Evolutionary conservation across 2,113 vertebrate species (phyloP).

Genomic region (Heterotilapia buettikoferi): DNA sequence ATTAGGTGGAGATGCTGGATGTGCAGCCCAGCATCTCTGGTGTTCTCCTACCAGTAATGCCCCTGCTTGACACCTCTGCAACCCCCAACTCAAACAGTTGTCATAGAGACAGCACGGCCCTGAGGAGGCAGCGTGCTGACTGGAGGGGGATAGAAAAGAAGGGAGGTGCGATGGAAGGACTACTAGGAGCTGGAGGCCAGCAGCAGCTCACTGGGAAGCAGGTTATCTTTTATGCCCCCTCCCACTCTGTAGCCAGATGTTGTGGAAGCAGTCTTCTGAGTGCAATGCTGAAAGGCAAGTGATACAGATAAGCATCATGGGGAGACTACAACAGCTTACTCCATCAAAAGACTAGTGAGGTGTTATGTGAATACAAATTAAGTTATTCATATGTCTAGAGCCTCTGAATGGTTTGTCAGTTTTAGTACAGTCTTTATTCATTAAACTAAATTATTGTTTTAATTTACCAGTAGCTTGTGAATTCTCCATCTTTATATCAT

Average conservation of each 20-base stretch:
- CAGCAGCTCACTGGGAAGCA: neutral
- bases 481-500: neutral
- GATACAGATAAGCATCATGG: constrained; percentile 26
- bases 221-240: neutral
- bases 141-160: neutral
- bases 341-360: neutral
- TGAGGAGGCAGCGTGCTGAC: constrained; percentile 39
- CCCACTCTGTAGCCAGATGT: constrained; percentile 50
- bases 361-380: neutral
- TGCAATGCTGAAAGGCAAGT: constrained; percentile 2
- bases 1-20: constrained; percentile 95
- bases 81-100: constrained; percentile 95
- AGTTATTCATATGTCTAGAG: neutral
- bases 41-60: constrained; percentile 88
- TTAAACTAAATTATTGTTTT: neutral
- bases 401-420: neutral
- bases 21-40: constrained; percentile 83
- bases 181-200: constrained; percentile 19
- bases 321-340: constrained; percentile 20
- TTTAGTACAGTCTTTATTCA: neutral
- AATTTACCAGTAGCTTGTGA: neutral
- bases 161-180: constrained; percentile 35
- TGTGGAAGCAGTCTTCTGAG: constrained; percentile 16
- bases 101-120: constrained; percentile 86
- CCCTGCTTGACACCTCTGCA: constrained; percentile 91